Evolutionary conservation across 2,888 invertebrate species (phyloP), one percentile per base, ranked within the genome.

Genomic region (Crepidodera aurea): DNA sequence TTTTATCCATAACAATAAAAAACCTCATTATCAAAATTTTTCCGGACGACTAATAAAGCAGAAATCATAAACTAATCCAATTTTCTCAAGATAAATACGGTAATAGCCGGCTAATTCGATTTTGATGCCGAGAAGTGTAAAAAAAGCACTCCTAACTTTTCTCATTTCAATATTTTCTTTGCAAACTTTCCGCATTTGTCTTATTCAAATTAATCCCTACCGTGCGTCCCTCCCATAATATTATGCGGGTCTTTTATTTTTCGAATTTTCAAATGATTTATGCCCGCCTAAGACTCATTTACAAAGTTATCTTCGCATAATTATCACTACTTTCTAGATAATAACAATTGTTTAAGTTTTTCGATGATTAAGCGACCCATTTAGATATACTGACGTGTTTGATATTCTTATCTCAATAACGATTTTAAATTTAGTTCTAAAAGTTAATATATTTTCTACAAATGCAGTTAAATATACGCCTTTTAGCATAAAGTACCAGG

Each of bases 121-220:
- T 68, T 64, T 62, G 65, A 65, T 68, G 65, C 59, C 48, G 50
- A 54, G 60, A 59, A 61, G 60, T 65, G 61, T 62, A 61, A 68
- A 65, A 51, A 65, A 68, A 65, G 61, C 61, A 65, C 64, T 64
- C 58, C 60, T 27, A 68, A 68, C 63, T 68, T 68, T 68, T 68
- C 67, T 64, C 67, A 68, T 68, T 65, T 62, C 68, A 65, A 70
- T 68, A 69, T 68, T 68, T 70, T 60, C 64, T 51, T 67, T 64
- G 53, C 18, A 58, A 71, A 71, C 69, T 71, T 71, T 66, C 55
- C 63, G 65, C 69, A 70, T 70, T 68, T 62, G 70, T 71, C 70
- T 69, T 69, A 68, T 66, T 69, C 69, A 69, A 65, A 71, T 71
- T 71, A 69, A 69, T 67, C 69, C 63, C 42, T 53, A 50, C 55